These are phyloP conservation scores for Seriola aureovittata DNA, from an alignment of 2,113 vertebrate species.

Conservation along the genomic window DNA sequence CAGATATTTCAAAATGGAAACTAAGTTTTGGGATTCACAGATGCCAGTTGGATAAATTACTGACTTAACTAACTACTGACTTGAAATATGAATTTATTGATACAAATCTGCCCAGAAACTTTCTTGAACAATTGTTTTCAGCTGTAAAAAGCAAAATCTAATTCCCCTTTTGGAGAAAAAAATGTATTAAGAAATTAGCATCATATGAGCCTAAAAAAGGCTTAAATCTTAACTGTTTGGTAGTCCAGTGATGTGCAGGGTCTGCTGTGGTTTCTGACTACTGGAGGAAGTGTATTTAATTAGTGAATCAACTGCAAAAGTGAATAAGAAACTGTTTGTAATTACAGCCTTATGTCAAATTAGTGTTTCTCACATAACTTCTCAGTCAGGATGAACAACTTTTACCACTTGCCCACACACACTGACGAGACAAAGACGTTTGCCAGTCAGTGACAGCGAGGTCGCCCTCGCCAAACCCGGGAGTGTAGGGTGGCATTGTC, in stretches of 20 bases:
- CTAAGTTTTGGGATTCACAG: background rate
- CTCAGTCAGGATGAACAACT: conserved; percentile 33
- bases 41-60: background rate
- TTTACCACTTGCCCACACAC: conserved; percentile 57
- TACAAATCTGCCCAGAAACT: background rate
- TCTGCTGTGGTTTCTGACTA: conserved; percentile 10
- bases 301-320: conserved; percentile 1
- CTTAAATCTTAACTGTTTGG: background rate
- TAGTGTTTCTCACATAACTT: conserved; percentile 50
- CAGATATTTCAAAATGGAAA: background rate
- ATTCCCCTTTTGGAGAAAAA: background rate
- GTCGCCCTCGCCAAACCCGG: conserved; percentile 64
- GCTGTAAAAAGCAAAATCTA: background rate
- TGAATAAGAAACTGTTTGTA: conserved; percentile 19
- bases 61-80: background rate
- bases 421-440: conserved; percentile 61
- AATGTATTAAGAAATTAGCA: background rate
- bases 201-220: background rate
- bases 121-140: background rate
- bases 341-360: conserved; percentile 31
- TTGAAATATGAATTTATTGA: background rate
- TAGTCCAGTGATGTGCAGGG: background rate
- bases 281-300: background rate
- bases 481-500: conserved; percentile 71
- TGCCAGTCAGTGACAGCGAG: conserved; percentile 69